Evolutionary conservation across 2,797 vertebrate genomes (phyloP), one percentile per base, ranked within the genome.

Genomic region (Ataeniobius toweri): DNA sequence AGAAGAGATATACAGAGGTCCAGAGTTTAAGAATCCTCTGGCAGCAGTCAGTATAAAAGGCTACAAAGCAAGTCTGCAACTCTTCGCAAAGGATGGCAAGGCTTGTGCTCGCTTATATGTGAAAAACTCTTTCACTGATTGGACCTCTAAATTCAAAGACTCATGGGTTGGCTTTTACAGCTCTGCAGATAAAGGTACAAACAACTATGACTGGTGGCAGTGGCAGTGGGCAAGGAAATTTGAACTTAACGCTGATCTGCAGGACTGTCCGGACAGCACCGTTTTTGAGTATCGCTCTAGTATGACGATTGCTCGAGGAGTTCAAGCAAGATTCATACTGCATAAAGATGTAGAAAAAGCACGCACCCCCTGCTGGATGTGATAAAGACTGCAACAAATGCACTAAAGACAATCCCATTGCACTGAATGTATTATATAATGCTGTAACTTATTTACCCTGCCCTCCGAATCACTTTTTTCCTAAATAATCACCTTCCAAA

Each of bases 171-270:
- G 89, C 0, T 92, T 93, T 78, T 92, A 93, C 59, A 68, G 73
- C 2, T 86, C 84, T 69, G 68, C 8, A 68, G 0, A 58, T 5
- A 84, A 85, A 79, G 0, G 1, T 39, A 88, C 78, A 31, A 22
- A 16, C 0, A 13, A 89, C 2, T 82, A 91, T 56, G 74, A 83
- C 73, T 90, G 79, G 80, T 88, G 90, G 86, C 73, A 77, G 56
- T 93, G 89, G 89, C 89, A 93, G 48, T 92, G 89, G 90, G 89
- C 69, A 16, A 88, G 70, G 13, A 83, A 87, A 31, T 90, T 93
- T 61, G 53, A 58, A 73, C 58, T 5, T 39, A 61, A 18, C 26
- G 8, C 6, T 1, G 51, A 73, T 31, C 3, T 4, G 22, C 5
- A 58, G 2, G n/a, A 46, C 7, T 1, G 0, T 0, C 14, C 0